Base-by-base conservation (phyloP, 2,888 invertebrate genomes). In the Ectobius pallidus region DNA sequence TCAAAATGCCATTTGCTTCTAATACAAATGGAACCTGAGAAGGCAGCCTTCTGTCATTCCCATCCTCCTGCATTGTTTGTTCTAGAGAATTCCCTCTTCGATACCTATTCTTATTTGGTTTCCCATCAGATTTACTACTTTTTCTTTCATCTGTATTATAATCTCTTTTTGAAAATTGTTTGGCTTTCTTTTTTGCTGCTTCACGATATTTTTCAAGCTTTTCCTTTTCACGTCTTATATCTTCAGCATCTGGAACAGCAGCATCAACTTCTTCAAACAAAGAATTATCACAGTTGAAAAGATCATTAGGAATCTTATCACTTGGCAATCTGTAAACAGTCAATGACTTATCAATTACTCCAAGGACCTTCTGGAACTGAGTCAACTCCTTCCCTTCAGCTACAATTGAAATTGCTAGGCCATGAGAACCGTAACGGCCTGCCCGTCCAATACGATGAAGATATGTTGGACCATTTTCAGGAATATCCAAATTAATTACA, bases 371-470 rank as follows among this genome's bases (percentile, higher is more conserved):
- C 22, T 70, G 69, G 77, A 93, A 90, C 55, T 83, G 25, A 3
- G 18, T 18, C 62, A 87, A 77, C 81, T 96, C 95, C 70, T 86
- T 84, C 6, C 90, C 90, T 65, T 88, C 86, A 77, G 90, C 86
- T 9, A 92, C 83, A 72, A 97, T 88, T 67, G 91, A 91, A 16
- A 97, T 87, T 30, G 94, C 91, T 72, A 89, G 87, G 69, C 96
- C 97, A 81, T 89, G 89, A 0, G 93, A 90, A 0, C 98, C 99
- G 86, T 92, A 99, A 75, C 99, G 87, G 0, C 99, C 99, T 55
- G 97, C 96, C 78, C 99, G 88, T 0, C 99, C 99, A 81, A 97
- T 96, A 80, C 99, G 87, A 85, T 99, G 99, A 75, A 97, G 87
- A 85, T 97, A 97, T 20, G 94, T 95, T 76, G 92, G 90, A 77